Base-by-base conservation (phyloP, 2,888 invertebrate species). In the Metacarcinus magister region DNA sequence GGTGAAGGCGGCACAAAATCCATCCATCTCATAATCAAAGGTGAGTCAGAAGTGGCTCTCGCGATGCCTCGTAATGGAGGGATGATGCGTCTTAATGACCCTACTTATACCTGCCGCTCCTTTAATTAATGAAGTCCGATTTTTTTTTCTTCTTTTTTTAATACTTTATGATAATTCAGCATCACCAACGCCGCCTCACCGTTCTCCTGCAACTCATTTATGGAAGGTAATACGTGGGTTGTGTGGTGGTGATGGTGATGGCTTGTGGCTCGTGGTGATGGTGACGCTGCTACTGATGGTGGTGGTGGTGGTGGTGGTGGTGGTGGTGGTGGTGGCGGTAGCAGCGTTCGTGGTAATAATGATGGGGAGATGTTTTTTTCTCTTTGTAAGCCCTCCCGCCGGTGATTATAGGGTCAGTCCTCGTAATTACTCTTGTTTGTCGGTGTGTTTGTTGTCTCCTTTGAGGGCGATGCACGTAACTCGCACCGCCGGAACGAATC, bases 371-470 rank as follows among this genome's bases (percentile, higher is more conserved):
- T 28, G 2, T 5, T 23, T 67, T 82, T 82, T 82, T 32, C 28
- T 82, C 28, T 75, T 75, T 82, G 82, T 32, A 82, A 28, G 32
- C 32, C 82, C 82, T 32, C 82, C 82, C 82, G 82, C 7, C 32
- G 32, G 82, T 82, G 82, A 82, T 82, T 82, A 82, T 82, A 13
- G 82, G 32, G 10, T 32, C 32, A 13, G 82, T 13, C 28, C 28
- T 32, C 10, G 82, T 82, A 82, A 82, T 82, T 82, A 82, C 32
- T 32, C 82, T 28, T 82, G 82, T 82, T 82, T 82, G 82, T 82
- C 82, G 82, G 82, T 82, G 32, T 32, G 82, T 82, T 82, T 82
- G 82, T 82, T 82, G 82, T 82, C 82, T 82, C 82, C 82, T 82
- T 82, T 82, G 82, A 32, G 32, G 32, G 82, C 82, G 82, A 82